These are phyloP conservation scores for Anthopleura sola DNA, from an alignment of 64 coral and sea anemone species.

Conservation along the genomic window DNA sequence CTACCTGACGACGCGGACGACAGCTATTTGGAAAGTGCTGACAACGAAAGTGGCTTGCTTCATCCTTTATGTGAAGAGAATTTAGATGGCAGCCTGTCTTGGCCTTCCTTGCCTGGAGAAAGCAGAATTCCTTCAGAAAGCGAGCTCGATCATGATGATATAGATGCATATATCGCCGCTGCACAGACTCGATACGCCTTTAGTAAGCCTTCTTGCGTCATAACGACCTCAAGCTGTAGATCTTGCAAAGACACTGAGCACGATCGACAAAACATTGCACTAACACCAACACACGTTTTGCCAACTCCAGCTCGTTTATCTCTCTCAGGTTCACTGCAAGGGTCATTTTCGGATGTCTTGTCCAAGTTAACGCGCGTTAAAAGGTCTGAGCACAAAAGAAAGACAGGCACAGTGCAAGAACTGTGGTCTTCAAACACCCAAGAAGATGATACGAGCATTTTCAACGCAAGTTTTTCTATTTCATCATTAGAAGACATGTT, in stretches of 20 bases:
- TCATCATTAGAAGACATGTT: constrained; percentile 19
- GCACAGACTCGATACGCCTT: neutral
- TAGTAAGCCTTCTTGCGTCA: neutral
- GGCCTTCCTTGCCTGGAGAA: neutral
- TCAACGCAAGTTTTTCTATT: constrained; percentile 13
- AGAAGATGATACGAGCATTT: neutral
- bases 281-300: neutral
- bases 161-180: neutral
- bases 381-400: neutral
- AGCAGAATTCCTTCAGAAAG: neutral
- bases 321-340: neutral
- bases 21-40: neutral
- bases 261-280: neutral
- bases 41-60: neutral
- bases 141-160: neutral
- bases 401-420: neutral
- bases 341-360: neutral
- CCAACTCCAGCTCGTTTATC: neutral
- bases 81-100: neutral
- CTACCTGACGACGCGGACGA: neutral
- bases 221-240: neutral
- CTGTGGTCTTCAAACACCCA: neutral
- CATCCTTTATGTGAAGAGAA: neutral
- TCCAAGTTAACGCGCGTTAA: neutral
- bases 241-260: neutral